A percentile compares a stretch with the other conserved stretches of the same genome.
These are phyloP conservation scores for Vollenhovia emeryi DNA, from an alignment of 1,140 invertebrate species.

Conservation along the genomic window DNA sequence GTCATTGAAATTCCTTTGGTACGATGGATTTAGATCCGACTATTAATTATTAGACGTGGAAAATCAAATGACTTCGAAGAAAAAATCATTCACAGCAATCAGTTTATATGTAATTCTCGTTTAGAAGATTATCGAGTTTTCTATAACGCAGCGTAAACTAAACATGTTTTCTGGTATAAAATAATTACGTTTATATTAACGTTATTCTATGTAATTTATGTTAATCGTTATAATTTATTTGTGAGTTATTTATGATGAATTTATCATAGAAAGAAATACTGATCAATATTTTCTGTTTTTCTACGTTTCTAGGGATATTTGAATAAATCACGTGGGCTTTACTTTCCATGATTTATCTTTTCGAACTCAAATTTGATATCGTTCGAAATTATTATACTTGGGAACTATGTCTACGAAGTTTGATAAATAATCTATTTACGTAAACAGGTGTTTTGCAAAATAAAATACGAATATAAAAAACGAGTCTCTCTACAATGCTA, in stretches of 20 bases:
- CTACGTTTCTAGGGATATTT: not conserved
- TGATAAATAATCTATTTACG: not conserved
- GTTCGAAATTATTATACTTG: not conserved
- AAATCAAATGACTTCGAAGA: not conserved
- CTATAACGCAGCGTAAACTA: not conserved
- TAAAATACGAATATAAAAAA: not conserved
- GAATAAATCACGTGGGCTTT: not conserved
- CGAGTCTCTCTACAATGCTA: not conserved
- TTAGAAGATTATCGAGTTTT: not conserved
- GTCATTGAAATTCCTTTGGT: not conserved
- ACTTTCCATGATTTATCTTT: not conserved
- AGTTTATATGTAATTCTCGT: not conserved
- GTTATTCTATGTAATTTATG: not conserved
- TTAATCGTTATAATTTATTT: too few species aligned
- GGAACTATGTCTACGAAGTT: not conserved
- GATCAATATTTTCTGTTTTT: not conserved
- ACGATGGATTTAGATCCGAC: not conserved
- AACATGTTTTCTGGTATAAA: not conserved
- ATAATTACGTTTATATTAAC: not conserved
- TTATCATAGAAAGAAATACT: too few species aligned
- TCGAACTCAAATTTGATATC: not conserved
- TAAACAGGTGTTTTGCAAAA: not conserved
- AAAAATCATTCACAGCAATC: not conserved
- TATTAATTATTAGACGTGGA: not conserved
- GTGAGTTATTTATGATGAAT: too few species aligned